A percentile compares a stretch with the other conserved stretches of the same genome.
These are phyloP conservation scores for Phania funesta DNA, from an alignment of 2,888 invertebrate genomes.

Conservation along the genomic window DNA sequence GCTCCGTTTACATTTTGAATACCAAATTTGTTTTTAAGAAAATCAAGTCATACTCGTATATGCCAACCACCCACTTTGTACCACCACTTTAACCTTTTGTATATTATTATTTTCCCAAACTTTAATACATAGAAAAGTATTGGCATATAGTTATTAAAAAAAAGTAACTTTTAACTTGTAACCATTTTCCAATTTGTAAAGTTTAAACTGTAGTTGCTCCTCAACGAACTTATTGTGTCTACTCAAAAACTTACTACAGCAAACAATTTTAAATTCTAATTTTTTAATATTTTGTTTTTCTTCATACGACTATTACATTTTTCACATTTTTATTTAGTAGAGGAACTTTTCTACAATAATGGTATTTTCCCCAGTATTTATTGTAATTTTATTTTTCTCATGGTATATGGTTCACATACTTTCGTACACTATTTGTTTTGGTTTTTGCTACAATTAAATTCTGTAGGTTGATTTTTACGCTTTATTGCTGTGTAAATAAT, in stretches of 20 bases:
- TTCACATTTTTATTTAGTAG: not conserved
- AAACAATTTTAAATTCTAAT: conserved; percentile 16
- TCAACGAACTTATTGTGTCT: not conserved
- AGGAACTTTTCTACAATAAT: not conserved
- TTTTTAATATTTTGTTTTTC: not conserved
- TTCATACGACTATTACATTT: not conserved
- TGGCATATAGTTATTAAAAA: not conserved
- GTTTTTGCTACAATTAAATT: conserved; percentile 64
- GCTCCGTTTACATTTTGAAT: too few relatives aligned
- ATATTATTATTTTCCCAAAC: too few relatives aligned
- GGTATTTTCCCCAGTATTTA: not conserved
- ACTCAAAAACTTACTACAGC: conserved; percentile 7
- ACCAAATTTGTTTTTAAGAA: too few relatives aligned
- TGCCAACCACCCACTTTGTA: too few relatives aligned
- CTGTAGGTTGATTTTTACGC: conserved; percentile 68
- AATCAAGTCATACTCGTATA: too few relatives aligned
- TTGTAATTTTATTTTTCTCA: conserved; percentile 36
- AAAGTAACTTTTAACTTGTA: not conserved
- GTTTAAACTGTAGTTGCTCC: not conserved
- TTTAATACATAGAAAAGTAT: too few relatives aligned
- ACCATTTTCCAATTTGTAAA: not conserved
- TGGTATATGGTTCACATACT: conserved; percentile 47
- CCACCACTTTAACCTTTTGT: too few relatives aligned
- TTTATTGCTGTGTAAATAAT: conserved; percentile 69
- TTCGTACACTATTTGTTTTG: conserved; percentile 50